Base-by-base conservation (phyloP, 1,140 invertebrate genomes). In the Propsilocerus akamusi region DNA sequence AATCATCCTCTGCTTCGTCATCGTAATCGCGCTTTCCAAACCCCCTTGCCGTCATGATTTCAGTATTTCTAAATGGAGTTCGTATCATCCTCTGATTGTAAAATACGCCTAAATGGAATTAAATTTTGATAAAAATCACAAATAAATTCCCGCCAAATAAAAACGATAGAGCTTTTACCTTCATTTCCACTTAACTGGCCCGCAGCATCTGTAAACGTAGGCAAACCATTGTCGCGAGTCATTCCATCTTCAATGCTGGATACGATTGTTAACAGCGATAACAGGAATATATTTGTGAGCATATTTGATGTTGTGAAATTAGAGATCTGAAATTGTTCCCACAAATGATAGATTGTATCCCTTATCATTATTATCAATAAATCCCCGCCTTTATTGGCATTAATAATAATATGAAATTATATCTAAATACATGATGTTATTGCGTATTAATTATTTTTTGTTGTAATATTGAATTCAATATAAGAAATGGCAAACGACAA, bases 21-120 rank as follows among this genome's bases (percentile, higher is more conserved):
- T 41, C 34, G 10, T 41, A 23, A 37, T 34, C 46, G 14, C 49
- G 32, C 25, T 50, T 50, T 10, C 49, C 49, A 14, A 50, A 50
- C 3, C 49, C 49, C 17, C 49, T 32, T 26, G 49, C 49, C 4
- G 49, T 50, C 49, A 50, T 50, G 12, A 50, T 50, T 50, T 50
- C 49, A 25, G 24, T 50, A 26, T 50, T 50, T 41, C 49, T 23
- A 50, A 41, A 50, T 5, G 49, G 49, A 5, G 49, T 26, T 41
- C 49, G 10, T 14, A 50, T 50, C 2, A 34, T 17, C 4, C 49
- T 23, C 8, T 32, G 49, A 26, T 26, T 52, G 24, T 47, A 26
- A 1, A 41, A 17, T 20, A 41, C 17, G 10, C 17, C 8, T 41
- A 41, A 41, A 41, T 41, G 14, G 17, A 5, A 20, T 17, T 8